Conservation (phyloP, 2,113 vertebrate genomes). For the Notarius quadriscutis region DNA sequence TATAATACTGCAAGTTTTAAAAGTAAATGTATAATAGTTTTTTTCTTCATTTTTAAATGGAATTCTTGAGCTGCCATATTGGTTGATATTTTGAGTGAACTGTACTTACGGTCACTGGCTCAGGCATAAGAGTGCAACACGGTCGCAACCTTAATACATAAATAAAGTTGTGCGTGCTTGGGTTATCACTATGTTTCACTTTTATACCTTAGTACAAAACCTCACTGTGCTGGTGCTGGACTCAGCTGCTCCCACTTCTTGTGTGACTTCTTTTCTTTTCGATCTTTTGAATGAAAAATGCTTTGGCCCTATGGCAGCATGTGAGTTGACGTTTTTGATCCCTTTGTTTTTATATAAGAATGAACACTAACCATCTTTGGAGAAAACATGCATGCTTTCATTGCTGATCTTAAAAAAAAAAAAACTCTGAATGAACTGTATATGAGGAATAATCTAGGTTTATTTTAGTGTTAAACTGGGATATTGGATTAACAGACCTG, state of each 20-base stretch:
- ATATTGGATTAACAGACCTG: neutral
- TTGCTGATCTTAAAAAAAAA: conserved; percentile 1
- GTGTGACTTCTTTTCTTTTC: conserved; percentile 49
- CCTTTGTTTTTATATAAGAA: conserved; percentile 12
- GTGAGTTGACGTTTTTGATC: conserved; percentile 40
- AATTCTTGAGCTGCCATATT: conserved; percentile 60
- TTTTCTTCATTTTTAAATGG: neutral
- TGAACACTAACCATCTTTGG: conserved; percentile 58
- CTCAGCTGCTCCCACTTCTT: conserved; percentile 67
- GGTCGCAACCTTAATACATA: neutral
- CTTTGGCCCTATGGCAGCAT: conserved; percentile 38
- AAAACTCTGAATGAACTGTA: conserved; percentile 21
- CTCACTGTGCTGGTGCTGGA: conserved; percentile 61
- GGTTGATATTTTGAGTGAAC: conserved; percentile 51
- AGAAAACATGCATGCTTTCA: conserved; percentile 57
- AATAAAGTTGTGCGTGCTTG: neutral
- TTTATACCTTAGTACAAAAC: neutral
- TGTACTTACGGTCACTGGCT: conserved; percentile 15
- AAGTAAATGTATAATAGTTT: neutral
- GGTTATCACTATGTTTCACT: neutral
- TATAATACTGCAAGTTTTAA: neutral
- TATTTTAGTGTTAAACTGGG: conserved; percentile 24
- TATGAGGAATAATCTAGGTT: conserved; percentile 25
- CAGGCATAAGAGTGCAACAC: neutral
- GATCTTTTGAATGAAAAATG: conserved; percentile 41